Conservation (phyloP, 2,888 invertebrate genomes). For the Hyppa rectilinea region DNA sequence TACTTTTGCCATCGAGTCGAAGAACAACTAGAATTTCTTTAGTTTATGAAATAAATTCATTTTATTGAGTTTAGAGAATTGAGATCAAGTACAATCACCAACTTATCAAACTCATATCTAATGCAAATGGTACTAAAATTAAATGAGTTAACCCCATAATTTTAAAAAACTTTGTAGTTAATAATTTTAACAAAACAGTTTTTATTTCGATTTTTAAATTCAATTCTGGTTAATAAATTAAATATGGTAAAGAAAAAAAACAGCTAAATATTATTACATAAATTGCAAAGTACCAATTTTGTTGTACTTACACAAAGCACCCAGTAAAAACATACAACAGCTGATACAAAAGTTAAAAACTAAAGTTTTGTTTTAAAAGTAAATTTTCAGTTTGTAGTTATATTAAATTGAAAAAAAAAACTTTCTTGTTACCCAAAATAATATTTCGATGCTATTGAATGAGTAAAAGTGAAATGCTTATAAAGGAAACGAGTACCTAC, state of each 20-base stretch:
- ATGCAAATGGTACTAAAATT: neutral
- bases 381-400: constrained; percentile 28
- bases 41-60: neutral
- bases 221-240: neutral
- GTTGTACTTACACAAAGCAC: constrained; percentile 37
- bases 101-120: neutral
- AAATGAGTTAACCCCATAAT: neutral
- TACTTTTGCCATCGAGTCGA: no score
- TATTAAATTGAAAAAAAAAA: constrained; percentile 47
- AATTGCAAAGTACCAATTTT: constrained; percentile 27
- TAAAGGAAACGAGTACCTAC: neutral
- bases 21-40: no score
- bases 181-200: neutral
- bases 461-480: neutral
- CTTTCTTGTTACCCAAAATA: no score
- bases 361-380: constrained; percentile 49
- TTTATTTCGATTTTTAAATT: no score
- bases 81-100: neutral
- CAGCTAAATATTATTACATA: neutral
- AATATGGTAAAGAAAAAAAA: neutral
- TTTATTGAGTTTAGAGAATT: neutral
- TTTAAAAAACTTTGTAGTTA: neutral
- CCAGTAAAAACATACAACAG: constrained; percentile 35
- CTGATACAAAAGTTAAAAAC: constrained; percentile 48
- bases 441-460: no score